A percentile compares a stretch with the other conserved stretches of the same genome.
Conservation (phyloP, 1,140 invertebrate genomes). For the Megalonaias nervosa region DNA sequence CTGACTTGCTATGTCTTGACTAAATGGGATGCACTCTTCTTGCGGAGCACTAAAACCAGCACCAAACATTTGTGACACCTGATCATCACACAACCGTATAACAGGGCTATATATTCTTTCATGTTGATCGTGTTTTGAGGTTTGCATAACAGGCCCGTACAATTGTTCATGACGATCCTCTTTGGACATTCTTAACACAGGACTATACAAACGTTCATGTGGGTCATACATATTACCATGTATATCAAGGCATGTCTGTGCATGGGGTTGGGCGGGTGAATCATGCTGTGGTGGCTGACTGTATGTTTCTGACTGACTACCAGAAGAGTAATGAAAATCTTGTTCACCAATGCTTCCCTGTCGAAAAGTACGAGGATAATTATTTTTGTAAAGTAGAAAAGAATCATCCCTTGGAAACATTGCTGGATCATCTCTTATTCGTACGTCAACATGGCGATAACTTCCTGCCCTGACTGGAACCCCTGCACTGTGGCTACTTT, state of each 20-base stretch:
- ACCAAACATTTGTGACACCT: neutral
- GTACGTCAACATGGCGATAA: slow-evolving; percentile 42
- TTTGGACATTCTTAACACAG: slow-evolving; percentile 39
- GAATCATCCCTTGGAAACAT: slow-evolving; percentile 41
- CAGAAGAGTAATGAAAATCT: slow-evolving; percentile 27
- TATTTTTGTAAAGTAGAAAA: slow-evolving; percentile 22
- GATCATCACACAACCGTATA: slow-evolving; percentile 14
- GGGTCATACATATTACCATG: slow-evolving; percentile 27
- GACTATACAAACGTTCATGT: slow-evolving; percentile 53
- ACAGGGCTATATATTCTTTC: slow-evolving; percentile 47
- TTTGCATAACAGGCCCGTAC: slow-evolving; percentile 34
- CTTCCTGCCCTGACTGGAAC: slow-evolving; percentile 40
- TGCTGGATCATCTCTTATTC: slow-evolving; percentile 38
- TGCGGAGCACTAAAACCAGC: no score
- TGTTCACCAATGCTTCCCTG: slow-evolving; percentile 27
- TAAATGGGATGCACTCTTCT: slow-evolving; percentile 63
- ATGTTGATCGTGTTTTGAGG: slow-evolving; percentile 19
- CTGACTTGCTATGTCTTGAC: slow-evolving; percentile 64
- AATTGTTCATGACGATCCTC: slow-evolving; percentile 27
- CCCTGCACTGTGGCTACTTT: slow-evolving; percentile 40
- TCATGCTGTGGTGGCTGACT: slow-evolving; percentile 26
- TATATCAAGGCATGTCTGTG: slow-evolving; percentile 27
- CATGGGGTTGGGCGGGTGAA: slow-evolving; percentile 34
- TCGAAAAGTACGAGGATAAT: slow-evolving; percentile 1
- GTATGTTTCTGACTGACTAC: slow-evolving; percentile 34